These are phyloP conservation scores for Peromyscus californicus DNA, from an alignment of 2,113 vertebrate species.

Conservation along the genomic window DNA sequence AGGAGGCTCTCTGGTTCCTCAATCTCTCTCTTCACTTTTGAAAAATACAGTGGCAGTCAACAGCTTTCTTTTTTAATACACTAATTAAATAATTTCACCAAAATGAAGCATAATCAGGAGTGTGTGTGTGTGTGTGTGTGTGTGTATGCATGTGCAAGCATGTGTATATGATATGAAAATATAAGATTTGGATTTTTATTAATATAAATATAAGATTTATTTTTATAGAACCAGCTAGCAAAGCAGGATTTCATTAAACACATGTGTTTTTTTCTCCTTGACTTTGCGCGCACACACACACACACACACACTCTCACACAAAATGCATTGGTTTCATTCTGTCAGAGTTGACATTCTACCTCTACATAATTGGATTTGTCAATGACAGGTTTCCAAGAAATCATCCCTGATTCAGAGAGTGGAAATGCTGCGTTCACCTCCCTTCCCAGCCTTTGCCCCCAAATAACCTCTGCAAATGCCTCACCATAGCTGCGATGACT, in stretches of 20 bases:
- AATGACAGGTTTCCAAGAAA: slow-evolving; percentile 79
- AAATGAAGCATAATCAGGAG: slow-evolving; percentile 2
- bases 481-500: background rate
- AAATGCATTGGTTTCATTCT: slow-evolving; percentile 75
- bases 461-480: background rate
- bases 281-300: too few species aligned
- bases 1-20: background rate
- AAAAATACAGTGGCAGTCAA: background rate
- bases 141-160: background rate
- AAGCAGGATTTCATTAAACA: slow-evolving; percentile 71
- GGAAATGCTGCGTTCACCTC: background rate
- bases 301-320: background rate
- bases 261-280: too few species aligned
- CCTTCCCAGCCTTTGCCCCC: background rate
- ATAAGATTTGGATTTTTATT: slow-evolving; percentile 52
- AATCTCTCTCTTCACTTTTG: background rate
- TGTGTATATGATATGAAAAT: background rate
- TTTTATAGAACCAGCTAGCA: slow-evolving; percentile 70
- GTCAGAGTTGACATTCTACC: slow-evolving; percentile 79
- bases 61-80: background rate
- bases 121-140: background rate
- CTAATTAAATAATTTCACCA: slow-evolving; percentile 58
- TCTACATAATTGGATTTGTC: slow-evolving; percentile 78
- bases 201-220: too few species aligned
- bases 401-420: slow-evolving; percentile 50